Percentiles rank a stretch among this genome's conserved stretches.
phyloP scores from a whole-genome alignment of 2,113 vertebrate species.

The Gambusia affinis region DNA sequence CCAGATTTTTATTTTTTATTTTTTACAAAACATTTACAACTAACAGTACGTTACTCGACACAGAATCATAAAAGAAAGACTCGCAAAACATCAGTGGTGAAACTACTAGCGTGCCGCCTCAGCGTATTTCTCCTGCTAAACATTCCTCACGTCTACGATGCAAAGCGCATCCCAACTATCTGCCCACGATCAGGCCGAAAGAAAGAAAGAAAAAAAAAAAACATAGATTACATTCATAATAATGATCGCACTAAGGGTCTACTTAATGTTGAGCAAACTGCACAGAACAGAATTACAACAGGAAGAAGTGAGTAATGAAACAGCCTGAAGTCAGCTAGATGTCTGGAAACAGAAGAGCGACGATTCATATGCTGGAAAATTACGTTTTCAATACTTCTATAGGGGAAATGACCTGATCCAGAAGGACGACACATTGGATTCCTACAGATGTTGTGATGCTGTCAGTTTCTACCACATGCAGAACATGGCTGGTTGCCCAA shows the following conservation, averaged over 20 bases:
- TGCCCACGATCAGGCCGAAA: not conserved
- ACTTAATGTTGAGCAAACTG: constrained; percentile 32
- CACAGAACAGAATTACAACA: constrained; percentile 47
- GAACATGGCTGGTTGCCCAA: not conserved
- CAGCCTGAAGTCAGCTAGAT: constrained; percentile 23
- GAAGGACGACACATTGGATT: constrained; percentile 5
- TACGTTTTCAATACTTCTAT: constrained; percentile 6
- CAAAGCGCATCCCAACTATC: constrained; percentile 8
- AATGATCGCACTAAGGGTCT: constrained; percentile 24
- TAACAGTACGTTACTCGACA: constrained; percentile 41
- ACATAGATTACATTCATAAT: constrained; percentile 52
- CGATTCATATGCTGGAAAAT: not conserved
- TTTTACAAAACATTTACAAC: constrained; percentile 58
- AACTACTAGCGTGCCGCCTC: constrained; percentile 31
- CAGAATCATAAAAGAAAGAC: constrained; percentile 43
- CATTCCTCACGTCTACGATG: constrained; percentile 21
- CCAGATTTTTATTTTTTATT: constrained; percentile 6
- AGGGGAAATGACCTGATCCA: not conserved
- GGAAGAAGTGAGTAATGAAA: constrained; percentile 42
- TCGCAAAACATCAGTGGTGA: constrained; percentile 27
- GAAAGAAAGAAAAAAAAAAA: constrained; percentile 27
- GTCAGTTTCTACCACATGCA: constrained; percentile 9
- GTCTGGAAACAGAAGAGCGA: constrained; percentile 9
- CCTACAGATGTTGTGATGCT: constrained; percentile 28
- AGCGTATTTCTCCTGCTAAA: constrained; percentile 20